Conservation (phyloP, 2,888 invertebrate genomes). For the Polymixis flavicincta region DNA sequence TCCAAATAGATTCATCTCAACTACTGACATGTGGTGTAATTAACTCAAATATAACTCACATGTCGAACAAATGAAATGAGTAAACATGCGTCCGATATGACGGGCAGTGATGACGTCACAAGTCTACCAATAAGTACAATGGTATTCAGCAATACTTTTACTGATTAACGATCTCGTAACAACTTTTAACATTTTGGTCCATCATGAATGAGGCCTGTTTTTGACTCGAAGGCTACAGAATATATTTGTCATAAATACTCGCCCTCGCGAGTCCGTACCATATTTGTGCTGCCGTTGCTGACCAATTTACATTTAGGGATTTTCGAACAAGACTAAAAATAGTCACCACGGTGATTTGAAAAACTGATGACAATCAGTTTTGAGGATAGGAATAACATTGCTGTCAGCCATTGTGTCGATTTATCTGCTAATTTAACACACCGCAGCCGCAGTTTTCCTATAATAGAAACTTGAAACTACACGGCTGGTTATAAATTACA, state of each 20-base stretch:
- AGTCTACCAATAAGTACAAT: constrained; percentile 61
- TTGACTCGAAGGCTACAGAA: constrained; percentile 46
- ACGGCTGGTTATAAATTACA: constrained; percentile 65
- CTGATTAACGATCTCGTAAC: constrained; percentile 60
- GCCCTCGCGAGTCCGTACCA: constrained; percentile 59
- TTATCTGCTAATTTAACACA: constrained; percentile 61
- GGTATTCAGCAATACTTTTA: constrained; percentile 55
- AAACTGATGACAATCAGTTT: constrained; percentile 45
- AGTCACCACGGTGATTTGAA: constrained; percentile 46
- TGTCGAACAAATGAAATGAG: constrained; percentile 54
- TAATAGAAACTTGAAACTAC: constrained; percentile 59
- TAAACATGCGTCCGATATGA: constrained; percentile 60
- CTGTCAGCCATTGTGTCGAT: constrained; percentile 56
- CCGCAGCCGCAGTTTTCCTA: constrained; percentile 51
- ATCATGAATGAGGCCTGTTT: constrained; percentile 51
- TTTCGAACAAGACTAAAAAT: constrained; percentile 56
- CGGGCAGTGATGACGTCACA: constrained; percentile 60
- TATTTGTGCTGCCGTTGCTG: constrained; percentile 55
- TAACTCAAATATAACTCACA: constrained; percentile 52
- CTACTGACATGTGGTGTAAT: constrained; percentile 53
- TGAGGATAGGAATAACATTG: constrained; percentile 53
- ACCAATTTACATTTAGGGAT: constrained; percentile 58
- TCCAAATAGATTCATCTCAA: constrained; percentile 52
- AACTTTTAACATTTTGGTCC: constrained; percentile 54
- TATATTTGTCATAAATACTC: constrained; percentile 48